Base-by-base conservation (phyloP, 2,888 invertebrate species). In the Pandemis cinnamomeana region DNA sequence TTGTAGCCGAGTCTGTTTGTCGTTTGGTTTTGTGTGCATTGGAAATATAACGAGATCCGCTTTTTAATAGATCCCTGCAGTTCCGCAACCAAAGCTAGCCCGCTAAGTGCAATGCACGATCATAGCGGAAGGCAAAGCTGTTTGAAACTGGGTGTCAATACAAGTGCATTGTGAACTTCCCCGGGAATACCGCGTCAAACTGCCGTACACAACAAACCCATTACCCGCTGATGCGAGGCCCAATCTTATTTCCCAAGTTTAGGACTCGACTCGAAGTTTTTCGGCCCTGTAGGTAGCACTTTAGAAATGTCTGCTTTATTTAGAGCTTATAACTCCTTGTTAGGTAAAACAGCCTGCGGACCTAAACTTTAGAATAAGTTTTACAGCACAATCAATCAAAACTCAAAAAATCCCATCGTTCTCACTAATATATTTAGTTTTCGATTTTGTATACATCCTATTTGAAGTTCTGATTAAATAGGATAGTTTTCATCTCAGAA, bases 121-220 rank as follows among this genome's bases (percentile, higher is more conserved):
- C 58, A 68, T 46, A 41, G 41, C 41, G 46, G 36, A 42, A 36
- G 46, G 63, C 67, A 71, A 77, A 81, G 78, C 79, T 80, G 75
- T 81, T 78, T 78, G 81, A 82, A 81, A 86, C 78, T 79, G 84
- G 70, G 72, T 72, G 73, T 75, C 69, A 61, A 53, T 71, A 71
- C 75, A 77, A 75, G 80, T 84, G 82, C 84, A 86, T 83, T 81
- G 77, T 78, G 78, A 84, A 86, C 80, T 86, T 84, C 81, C 83
- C 80, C 85, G 84, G 85, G 86, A 87, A 87, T 87, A 88, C 85
- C 82, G 82, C 85, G 87, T 86, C 87, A 86, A 87, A 89, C 80
- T 78, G 79, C 78, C 77, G 86, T 86, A 91, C 91, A 91, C 89
- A 90, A 91, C 87, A 91, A 91, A 89, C 88, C 91, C 89, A 91